Evolutionary conservation across 2,797 vertebrate species (phyloP).

Genomic region (Peromyscus attwateri): DNA sequence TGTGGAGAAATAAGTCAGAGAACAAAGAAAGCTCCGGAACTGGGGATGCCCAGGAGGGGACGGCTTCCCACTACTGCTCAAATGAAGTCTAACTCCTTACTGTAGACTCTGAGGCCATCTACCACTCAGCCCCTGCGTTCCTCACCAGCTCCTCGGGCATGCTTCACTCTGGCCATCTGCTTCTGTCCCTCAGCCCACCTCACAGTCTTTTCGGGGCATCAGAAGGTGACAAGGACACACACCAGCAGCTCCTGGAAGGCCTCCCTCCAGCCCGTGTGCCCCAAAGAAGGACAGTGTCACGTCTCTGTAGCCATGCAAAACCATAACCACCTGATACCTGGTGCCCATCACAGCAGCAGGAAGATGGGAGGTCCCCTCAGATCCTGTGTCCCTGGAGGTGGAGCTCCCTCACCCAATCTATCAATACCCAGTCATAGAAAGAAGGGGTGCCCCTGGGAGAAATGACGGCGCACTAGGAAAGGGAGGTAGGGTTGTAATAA

Average conservation of each 20-base stretch:
- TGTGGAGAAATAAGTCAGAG: background rate
- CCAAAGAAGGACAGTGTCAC: background rate
- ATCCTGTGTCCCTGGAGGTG: background rate
- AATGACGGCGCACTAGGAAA: accelerated
- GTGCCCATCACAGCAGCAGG: background rate
- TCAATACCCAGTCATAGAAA: background rate
- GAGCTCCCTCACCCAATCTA: background rate
- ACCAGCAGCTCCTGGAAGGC: background rate
- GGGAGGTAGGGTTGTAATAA: accelerated
- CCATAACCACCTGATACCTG: background rate
- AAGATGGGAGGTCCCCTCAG: background rate
- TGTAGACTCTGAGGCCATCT: background rate
- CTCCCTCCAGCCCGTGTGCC: background rate
- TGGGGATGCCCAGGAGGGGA: background rate
- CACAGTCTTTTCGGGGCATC: background rate
- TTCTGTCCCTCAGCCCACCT: background rate
- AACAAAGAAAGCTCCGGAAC: background rate
- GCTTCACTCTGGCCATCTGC: background rate
- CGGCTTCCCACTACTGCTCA: background rate
- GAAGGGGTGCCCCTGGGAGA: background rate
- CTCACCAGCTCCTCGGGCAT: background rate
- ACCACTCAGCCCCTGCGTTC: background rate
- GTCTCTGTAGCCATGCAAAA: background rate
- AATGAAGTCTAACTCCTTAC: background rate
- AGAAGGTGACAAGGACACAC: background rate